These are phyloP conservation scores for Hyles vespertilio DNA, from an alignment of 1,140 invertebrate genomes.

Conservation along the genomic window DNA sequence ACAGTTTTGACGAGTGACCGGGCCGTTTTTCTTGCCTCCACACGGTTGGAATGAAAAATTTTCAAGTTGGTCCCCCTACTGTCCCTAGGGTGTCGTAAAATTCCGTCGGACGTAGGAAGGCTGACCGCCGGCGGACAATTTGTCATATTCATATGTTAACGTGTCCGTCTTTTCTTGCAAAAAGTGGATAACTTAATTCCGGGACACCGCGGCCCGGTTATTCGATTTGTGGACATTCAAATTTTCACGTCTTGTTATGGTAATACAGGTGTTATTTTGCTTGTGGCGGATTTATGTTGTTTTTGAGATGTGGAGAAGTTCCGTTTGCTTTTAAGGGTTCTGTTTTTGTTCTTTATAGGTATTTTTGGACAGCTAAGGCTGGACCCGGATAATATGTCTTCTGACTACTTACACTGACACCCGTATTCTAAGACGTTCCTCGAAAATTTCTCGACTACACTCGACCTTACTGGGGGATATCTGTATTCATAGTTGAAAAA, in stretches of 20 bases:
- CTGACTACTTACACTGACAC: too few species aligned
- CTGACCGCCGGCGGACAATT: conserved; percentile 65
- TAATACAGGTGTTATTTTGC: conserved; percentile 68
- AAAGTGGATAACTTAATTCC: conserved; percentile 73
- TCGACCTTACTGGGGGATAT: too few species aligned
- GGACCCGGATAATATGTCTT: too few species aligned
- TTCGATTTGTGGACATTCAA: conserved; percentile 72
- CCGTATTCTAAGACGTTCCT: too few species aligned
- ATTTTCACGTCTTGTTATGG: conserved; percentile 72
- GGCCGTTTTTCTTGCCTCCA: conserved; percentile 63
- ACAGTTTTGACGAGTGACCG: conserved; percentile 73
- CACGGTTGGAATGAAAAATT: conserved; percentile 69
- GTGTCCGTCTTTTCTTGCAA: conserved; percentile 72
- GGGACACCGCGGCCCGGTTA: conserved; percentile 41
- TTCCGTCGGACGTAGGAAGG: conserved; percentile 48
- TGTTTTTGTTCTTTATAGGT: not conserved
- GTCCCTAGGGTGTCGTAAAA: conserved; percentile 68
- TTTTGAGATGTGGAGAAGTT: conserved; percentile 15
- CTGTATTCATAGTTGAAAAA: too few species aligned
- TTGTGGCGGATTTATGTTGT: conserved; percentile 34
- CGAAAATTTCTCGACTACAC: too few species aligned
- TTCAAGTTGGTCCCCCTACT: conserved; percentile 62
- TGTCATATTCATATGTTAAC: conserved; percentile 76
- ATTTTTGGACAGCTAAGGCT: not conserved
- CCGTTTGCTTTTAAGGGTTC: not conserved